A percentile compares a stretch with the other conserved stretches of the same genome.
Conservation (phyloP, 92 coral and sea anemone species). For the Montipora capitata region DNA sequence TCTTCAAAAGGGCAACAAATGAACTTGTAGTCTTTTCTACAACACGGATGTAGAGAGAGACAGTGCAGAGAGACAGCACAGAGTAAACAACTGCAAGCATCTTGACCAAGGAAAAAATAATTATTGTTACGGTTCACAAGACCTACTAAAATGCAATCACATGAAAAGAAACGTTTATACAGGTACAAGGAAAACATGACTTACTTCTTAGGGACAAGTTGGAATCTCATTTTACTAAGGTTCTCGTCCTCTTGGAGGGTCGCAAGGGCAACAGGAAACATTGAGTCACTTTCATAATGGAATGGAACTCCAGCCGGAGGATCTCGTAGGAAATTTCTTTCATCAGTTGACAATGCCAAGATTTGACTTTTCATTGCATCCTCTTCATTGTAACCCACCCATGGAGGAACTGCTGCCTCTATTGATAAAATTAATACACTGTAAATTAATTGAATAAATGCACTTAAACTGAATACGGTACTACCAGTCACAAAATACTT, state of each 20-base stretch:
- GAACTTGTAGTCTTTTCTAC: too few relatives aligned
- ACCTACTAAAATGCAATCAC: too few relatives aligned
- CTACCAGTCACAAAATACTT: too few relatives aligned
- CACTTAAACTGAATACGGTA: too few relatives aligned
- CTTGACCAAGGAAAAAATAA: too few relatives aligned
- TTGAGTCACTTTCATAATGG: slow-evolving; percentile 90
- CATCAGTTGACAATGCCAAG: slow-evolving; percentile 96
- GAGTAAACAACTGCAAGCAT: too few relatives aligned
- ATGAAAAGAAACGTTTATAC: too few relatives aligned
- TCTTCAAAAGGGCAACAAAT: too few relatives aligned
- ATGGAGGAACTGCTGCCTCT: slow-evolving; percentile 98
- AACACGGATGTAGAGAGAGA: too few relatives aligned
- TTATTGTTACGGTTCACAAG: too few relatives aligned
- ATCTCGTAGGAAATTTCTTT: slow-evolving; percentile 96
- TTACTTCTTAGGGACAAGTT: slow-evolving; percentile 96
- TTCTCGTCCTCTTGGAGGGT: slow-evolving; percentile 92
- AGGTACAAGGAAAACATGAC: slow-evolving; percentile 7
- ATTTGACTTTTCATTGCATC: slow-evolving; percentile 97
- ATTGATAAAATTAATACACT: neutral
- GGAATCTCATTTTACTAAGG: slow-evolving; percentile 93
- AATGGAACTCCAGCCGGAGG: slow-evolving; percentile 98
- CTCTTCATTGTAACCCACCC: slow-evolving; percentile 99
- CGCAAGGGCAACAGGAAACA: slow-evolving; percentile 99
- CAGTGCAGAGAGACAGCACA: too few relatives aligned
- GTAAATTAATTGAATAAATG: neutral